A percentile compares a stretch with the other conserved stretches of the same genome.
Conservation (phyloP, 2,113 vertebrate genomes). For the Sceloporus tristichus region DNA sequence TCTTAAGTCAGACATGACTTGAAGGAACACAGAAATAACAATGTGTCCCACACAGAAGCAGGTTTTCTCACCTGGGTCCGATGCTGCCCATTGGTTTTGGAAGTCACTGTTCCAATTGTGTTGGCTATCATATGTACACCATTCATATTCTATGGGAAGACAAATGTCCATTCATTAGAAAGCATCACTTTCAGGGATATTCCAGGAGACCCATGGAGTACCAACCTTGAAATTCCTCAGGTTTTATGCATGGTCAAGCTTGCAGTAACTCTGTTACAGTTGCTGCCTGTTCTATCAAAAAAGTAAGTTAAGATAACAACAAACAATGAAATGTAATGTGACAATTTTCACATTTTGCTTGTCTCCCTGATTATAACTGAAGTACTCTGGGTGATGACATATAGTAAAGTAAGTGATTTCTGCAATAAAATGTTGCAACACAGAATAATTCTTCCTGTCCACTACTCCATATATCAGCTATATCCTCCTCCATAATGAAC, state of each 20-base stretch:
- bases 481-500: no score
- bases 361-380: no score
- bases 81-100: constrained; percentile 81
- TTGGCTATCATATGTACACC: constrained; percentile 77
- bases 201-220: no score
- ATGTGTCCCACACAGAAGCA: fast-evolving
- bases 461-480: no score
- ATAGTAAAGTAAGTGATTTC: background rate
- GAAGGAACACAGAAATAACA: no score
- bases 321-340: background rate
- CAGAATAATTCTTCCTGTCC: no score
- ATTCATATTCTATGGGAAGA: constrained; percentile 79
- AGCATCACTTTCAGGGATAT: background rate
- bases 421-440: no score
- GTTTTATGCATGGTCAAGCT: background rate
- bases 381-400: background rate
- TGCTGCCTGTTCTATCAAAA: background rate
- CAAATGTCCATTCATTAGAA: constrained; percentile 55
- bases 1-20: no score
- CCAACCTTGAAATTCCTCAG: background rate
- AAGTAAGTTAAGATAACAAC: background rate
- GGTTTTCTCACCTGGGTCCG: constrained; percentile 82
- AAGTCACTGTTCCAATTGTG: constrained; percentile 66
- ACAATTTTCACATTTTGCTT: background rate
- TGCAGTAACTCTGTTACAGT: background rate